Conservation (phyloP, 2,888 invertebrate species). For the Lasioglossum calceatum region DNA sequence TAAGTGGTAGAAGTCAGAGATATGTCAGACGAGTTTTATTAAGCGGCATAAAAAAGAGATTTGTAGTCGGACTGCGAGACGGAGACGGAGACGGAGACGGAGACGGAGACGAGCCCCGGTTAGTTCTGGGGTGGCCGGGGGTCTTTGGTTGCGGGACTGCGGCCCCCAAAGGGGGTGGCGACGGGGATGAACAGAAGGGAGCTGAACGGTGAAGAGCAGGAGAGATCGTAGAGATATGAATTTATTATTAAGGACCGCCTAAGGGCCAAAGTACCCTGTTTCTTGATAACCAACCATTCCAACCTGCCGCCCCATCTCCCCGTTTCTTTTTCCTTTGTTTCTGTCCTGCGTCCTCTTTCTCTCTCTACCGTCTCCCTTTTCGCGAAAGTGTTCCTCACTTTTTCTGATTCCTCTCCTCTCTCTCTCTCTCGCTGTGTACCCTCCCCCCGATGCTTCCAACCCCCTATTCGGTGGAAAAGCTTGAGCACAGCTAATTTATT, state of each 20-base stretch:
- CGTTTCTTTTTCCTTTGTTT: slow-evolving; percentile 26
- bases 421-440: background rate
- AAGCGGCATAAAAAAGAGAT: slow-evolving; percentile 84
- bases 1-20: slow-evolving; percentile 84
- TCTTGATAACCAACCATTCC: slow-evolving; percentile 76
- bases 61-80: slow-evolving; percentile 76
- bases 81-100: slow-evolving; percentile 21
- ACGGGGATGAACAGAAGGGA: slow-evolving; percentile 57
- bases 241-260: slow-evolving; percentile 83
- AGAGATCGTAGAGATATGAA: slow-evolving; percentile 81
- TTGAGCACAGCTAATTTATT: slow-evolving; percentile 76
- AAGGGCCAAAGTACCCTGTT: slow-evolving; percentile 80
- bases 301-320: slow-evolving; percentile 27
- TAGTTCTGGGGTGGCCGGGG: slow-evolving; percentile 44
- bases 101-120: slow-evolving; percentile 30
- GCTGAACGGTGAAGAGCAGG: slow-evolving; percentile 32
- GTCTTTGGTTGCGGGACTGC: slow-evolving; percentile 49
- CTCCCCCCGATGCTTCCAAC: slow-evolving; percentile 7
- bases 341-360: background rate
- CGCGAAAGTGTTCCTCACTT: slow-evolving; percentile 12
- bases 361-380: background rate
- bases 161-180: slow-evolving; percentile 11
- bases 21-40: slow-evolving; percentile 84
- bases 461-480: slow-evolving; percentile 40
- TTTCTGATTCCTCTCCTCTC: slow-evolving; percentile 27